Evolutionary conservation across 92 coral and sea anemone genomes (phyloP), one percentile per base, ranked within the genome.

Genomic region (Virgularia gustaviana): DNA sequence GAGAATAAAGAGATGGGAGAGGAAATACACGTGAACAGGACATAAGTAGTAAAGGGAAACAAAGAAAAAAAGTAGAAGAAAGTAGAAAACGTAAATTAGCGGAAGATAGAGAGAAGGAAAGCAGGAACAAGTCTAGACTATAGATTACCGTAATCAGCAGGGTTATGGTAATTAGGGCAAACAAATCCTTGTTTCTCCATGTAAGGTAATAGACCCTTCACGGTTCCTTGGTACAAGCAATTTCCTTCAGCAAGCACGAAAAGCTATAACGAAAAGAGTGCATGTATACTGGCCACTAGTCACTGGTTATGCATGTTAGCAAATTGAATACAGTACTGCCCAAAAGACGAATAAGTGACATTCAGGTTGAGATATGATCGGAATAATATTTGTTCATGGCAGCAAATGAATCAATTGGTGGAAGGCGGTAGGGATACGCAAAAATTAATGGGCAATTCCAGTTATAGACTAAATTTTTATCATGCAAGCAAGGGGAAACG

Each of bases 121-220:
- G 64, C 23, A 3, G 5, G 9, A 13, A 13, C 1, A 34, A 61
- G 3, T 37, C n/a, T 8, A 36, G 2, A n/a, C n/a, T n/a, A n/a
- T n/a, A 52, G 55, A 89, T 77, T 83, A 92, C 98, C 84, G 84
- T 87, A 92, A 75, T 92, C 98, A 28, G 98, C 98, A 5, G 98
- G 98, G 39, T 92, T 92, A 88, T 92, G 98, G 74, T 92, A 92
- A 65, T 92, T 92, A 52, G 98, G 98, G 62, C 98, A 92, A 10
- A 79, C 86, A 0, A 89, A 82, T 36, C 98, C 98, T 60, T 89
- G 89, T 0, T 56, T 72, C 15, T 86, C 83, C 74, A 92, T 63
- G 70, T 92, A 87, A 0, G 98, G 96, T 15, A 92, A 47, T 16
- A 92, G 89, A 9, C 81, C 89, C 68, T 71, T 76, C 34, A 92